These are phyloP conservation scores for Oreochromis mossambicus DNA, from an alignment of 2,797 vertebrate species.

Conservation along the genomic window DNA sequence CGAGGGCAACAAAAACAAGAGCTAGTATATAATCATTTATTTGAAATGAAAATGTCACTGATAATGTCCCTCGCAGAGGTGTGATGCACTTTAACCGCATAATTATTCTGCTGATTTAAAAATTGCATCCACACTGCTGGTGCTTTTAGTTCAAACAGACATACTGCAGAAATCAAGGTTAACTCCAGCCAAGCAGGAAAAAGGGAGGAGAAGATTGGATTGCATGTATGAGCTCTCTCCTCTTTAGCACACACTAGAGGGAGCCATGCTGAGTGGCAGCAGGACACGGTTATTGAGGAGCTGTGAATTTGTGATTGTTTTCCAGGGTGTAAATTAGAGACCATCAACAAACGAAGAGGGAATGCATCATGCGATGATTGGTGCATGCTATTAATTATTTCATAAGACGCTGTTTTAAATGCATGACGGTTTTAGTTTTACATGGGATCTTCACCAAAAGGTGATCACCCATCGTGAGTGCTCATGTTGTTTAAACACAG, in stretches of 20 bases:
- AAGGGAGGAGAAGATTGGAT: conserved; percentile 40
- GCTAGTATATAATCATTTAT: conserved; percentile 47
- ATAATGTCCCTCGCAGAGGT: conserved; percentile 46
- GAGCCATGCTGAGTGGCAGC: conserved; percentile 55
- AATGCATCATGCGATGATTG: conserved; percentile 38
- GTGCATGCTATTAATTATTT: conserved; percentile 36
- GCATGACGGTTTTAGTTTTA: not conserved
- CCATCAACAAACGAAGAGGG: conserved; percentile 58
- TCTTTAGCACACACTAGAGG: conserved; percentile 53
- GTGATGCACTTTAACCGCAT: conserved; percentile 46
- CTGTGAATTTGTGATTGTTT: conserved; percentile 65
- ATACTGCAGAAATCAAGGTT: conserved; percentile 51
- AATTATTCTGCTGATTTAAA: conserved; percentile 69
- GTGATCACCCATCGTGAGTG: not conserved
- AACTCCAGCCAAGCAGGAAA: conserved; percentile 59
- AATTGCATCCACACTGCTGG: conserved; percentile 56
- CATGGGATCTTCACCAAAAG: not conserved
- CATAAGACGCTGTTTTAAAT: conserved; percentile 16
- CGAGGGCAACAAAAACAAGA: conserved; percentile 18
- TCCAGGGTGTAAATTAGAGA: conserved; percentile 65
- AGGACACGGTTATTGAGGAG: conserved; percentile 51
- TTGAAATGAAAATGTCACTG: conserved; percentile 64
- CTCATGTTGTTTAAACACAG: not conserved
- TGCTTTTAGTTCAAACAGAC: conserved; percentile 49
- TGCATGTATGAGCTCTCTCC: conserved; percentile 20